Evolutionary conservation across 2,113 vertebrate genomes (phyloP).

Genomic region (Empidonax traillii): DNA sequence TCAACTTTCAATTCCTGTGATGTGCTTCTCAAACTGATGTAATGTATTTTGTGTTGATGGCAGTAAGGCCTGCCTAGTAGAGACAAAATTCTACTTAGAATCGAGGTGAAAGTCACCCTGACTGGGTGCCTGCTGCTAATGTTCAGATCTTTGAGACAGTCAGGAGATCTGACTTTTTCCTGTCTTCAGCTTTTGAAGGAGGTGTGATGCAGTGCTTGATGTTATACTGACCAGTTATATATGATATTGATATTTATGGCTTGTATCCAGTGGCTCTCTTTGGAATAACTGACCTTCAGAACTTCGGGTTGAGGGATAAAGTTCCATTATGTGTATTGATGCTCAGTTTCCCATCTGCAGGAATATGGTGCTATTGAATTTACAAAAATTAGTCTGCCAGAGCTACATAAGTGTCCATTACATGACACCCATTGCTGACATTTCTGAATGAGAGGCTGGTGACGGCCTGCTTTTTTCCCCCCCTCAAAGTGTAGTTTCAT

Average conservation of each 20-base stretch:
- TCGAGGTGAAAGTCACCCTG: not conserved
- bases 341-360: not conserved
- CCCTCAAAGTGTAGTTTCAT: not conserved
- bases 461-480: not conserved
- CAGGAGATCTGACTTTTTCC: not conserved
- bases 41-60: not conserved
- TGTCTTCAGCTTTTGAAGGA: not conserved
- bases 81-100: not conserved
- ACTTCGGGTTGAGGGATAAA: not conserved
- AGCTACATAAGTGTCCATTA: not conserved
- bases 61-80: not conserved
- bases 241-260: not conserved
- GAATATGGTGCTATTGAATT: not conserved
- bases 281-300: not conserved
- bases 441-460: not conserved
- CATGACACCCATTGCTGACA: not conserved
- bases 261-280: not conserved
- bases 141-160: not conserved
- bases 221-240: not conserved
- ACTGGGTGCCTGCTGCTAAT: not conserved
- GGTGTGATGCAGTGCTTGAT: not conserved
- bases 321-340: not conserved
- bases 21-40: not conserved
- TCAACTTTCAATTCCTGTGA: not conserved
- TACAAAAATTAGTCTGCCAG: not conserved